A percentile compares a stretch with the other conserved stretches of the same genome.
phyloP scores from a whole-genome alignment of 2,113 vertebrate genomes.

The Boleophthalmus pectinirostris region DNA sequence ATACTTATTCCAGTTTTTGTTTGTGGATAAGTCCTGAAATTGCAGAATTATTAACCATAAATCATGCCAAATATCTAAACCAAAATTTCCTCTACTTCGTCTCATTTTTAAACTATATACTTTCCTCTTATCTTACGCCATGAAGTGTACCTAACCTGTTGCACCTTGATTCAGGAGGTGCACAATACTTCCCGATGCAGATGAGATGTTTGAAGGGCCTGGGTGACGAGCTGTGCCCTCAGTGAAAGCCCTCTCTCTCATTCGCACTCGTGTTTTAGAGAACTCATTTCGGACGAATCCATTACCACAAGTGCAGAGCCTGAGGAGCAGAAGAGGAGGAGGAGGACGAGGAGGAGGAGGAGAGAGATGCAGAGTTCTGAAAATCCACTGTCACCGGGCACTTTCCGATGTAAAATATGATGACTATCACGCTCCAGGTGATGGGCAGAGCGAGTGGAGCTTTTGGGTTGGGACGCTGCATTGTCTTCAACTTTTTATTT shows the following conservation, averaged over 20 bases:
- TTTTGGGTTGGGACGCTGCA: neutral
- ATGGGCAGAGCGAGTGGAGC: conserved; percentile 11
- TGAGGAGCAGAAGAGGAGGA: conserved; percentile 22
- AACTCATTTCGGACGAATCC: conserved; percentile 64
- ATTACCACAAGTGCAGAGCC: conserved; percentile 63
- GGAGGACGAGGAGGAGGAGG: conserved; percentile 2
- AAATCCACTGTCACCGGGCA: conserved; percentile 35
- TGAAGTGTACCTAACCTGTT: too few species aligned
- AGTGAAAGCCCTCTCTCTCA: conserved; percentile 9
- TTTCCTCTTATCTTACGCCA: too few species aligned
- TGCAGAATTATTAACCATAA: too few species aligned
- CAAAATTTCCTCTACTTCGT: too few species aligned
- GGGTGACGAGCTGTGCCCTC: conserved; percentile 24
- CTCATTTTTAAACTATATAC: too few species aligned
- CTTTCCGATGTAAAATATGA: conserved; percentile 26
- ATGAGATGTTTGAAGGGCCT: neutral
- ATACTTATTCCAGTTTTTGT: too few species aligned
- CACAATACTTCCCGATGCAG: neutral
- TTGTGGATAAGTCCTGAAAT: too few species aligned
- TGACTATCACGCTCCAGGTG: conserved; percentile 28
- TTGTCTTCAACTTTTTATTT: too few species aligned
- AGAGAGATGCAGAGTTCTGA: conserved; percentile 27
- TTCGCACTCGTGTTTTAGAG: conserved; percentile 54
- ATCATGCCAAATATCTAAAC: too few species aligned
- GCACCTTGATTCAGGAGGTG: too few species aligned